Evolutionary conservation across 1,140 invertebrate species (phyloP), one percentile per base, ranked within the genome.

Genomic region (Cydia strobilella): DNA sequence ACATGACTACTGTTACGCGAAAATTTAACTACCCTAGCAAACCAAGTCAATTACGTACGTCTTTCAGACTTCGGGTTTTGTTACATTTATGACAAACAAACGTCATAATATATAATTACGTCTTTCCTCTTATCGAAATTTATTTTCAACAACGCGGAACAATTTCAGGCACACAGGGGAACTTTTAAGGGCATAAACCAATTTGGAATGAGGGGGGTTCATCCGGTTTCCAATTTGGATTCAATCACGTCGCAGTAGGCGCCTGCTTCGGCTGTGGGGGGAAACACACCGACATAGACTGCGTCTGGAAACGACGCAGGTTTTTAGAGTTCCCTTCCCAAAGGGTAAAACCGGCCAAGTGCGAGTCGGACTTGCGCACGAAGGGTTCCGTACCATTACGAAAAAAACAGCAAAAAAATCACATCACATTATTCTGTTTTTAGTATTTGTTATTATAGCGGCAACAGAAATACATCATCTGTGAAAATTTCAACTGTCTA

Each of bases 211-310:
- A 69, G 63, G 65, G 62, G 31, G 65, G 65, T 69, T 69, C 65
- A 69, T 69, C 65, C 65, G 65, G 65, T 69, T 69, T 69, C 65
- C 65, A 69, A 69, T 69, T 69, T 69, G 65, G 65, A 69, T 69
- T 69, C 65, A 69, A 69, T 69, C 65, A 69, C 65, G 65, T 69
- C 31, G 65, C 65, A 69, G 31, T 69, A 69, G 65, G 65, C 65
- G 65, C 65, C 65, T 69, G 65, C 65, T 69, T 69, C 65, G 65
- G 65, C 31, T 69, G 65, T 18, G 27, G 7, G 7, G 15, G 65
- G 31, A 35, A 15, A 35, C 65, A 27, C 12, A 69, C 31, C 3
- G 13, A 35, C 12, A n/a, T 15, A 9, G 3, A 69, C 2, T 20
- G 31, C 13, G 65, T 5, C 12, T 18, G 13, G n/a, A 39, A 69